Evolutionary conservation across 2,797 vertebrate genomes (phyloP).

Genomic region (Lepus townsendii): DNA sequence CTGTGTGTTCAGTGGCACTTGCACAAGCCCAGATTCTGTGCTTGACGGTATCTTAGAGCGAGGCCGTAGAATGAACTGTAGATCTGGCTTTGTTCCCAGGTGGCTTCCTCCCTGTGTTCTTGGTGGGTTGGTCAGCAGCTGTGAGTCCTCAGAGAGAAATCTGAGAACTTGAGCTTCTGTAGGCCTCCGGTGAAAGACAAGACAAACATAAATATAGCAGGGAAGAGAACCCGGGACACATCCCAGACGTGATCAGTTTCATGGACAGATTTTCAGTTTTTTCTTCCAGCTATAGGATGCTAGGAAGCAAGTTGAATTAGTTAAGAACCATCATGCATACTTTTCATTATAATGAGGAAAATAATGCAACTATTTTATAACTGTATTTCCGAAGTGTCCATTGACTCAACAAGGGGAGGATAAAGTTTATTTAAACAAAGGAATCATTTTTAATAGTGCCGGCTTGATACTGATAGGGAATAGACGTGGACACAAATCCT

Average conservation of each 20-base stretch:
- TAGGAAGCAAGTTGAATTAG: conserved; percentile 32
- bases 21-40: background rate
- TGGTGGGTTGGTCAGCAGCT: background rate
- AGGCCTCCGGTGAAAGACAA: background rate
- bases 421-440: background rate
- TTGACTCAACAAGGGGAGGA: background rate
- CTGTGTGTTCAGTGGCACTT: background rate
- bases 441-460: background rate
- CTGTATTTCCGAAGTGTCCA: background rate
- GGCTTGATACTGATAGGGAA: background rate
- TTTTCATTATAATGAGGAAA: background rate
- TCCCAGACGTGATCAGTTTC: background rate
- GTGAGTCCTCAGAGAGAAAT: background rate
- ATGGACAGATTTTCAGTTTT: background rate
- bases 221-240: background rate
- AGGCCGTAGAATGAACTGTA: background rate
- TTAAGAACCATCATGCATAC: background rate
- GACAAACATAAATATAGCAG: background rate
- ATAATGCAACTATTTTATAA: background rate
- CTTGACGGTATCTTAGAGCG: background rate
- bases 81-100: background rate
- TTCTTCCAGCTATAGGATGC: background rate
- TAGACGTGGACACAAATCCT: background rate
- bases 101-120: background rate
- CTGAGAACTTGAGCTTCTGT: background rate